These are phyloP conservation scores for Batillaria attramentaria DNA, from an alignment of 1,140 invertebrate genomes.

Conservation along the genomic window DNA sequence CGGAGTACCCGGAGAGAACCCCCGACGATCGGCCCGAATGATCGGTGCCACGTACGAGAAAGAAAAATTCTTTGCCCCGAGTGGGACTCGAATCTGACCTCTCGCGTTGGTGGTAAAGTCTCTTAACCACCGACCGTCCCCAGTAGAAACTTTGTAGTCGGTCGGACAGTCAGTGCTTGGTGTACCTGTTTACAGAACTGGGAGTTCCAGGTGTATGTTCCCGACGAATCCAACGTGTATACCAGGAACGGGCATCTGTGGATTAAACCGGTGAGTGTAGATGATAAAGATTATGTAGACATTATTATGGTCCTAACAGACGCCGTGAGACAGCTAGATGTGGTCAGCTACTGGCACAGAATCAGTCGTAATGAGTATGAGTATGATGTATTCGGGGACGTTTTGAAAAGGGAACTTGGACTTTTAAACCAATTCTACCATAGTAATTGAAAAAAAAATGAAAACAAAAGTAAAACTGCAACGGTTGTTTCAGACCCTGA, in stretches of 20 bases:
- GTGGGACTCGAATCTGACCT: no score
- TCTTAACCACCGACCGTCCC: no score
- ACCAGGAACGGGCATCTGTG: constrained; percentile 75
- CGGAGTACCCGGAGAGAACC: no score
- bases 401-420: neutral
- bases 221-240: constrained; percentile 75
- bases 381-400: neutral
- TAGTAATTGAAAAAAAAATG: no score
- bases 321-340: neutral
- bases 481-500: neutral
- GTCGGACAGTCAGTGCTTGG: neutral
- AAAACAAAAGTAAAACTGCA: no score
- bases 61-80: no score
- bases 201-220: constrained; percentile 81
- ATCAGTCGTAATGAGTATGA: neutral
- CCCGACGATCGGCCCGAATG: no score
- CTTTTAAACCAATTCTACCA: no score
- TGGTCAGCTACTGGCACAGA: neutral
- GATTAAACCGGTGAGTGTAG: constrained; percentile 71
- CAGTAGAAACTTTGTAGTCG: no score
- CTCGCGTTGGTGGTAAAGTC: no score
- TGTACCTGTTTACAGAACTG: constrained; percentile 73
- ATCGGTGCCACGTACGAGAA: no score
- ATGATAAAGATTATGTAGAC: neutral
- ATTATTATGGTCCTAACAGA: neutral